Evolutionary conservation across 53 echinoderm and acorn worm genomes (phyloP).

Genomic region (Echinometra lucunter): DNA sequence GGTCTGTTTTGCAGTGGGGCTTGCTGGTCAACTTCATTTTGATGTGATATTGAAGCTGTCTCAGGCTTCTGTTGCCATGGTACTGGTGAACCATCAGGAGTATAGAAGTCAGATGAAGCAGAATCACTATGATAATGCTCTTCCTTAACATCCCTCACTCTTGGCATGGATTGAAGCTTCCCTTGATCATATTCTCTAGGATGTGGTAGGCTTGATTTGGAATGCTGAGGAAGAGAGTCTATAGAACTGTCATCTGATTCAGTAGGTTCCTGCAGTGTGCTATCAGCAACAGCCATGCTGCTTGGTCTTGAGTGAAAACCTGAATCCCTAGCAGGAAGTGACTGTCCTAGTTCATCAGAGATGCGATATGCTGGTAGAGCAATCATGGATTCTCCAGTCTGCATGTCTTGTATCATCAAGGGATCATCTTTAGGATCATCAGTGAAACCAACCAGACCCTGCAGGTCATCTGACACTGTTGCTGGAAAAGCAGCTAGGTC

Average conservation of each 20-base stretch:
- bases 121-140: conserved; percentile 70
- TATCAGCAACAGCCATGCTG: conserved; percentile 18
- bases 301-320: conserved; percentile 66
- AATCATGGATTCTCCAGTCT: conserved; percentile 79
- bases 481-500: conserved; percentile 78
- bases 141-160: conserved; percentile 26
- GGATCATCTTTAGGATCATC: conserved; percentile 75
- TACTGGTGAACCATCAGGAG: conserved; percentile 84
- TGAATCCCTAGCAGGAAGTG: conserved; percentile 63
- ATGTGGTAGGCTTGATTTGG: conserved; percentile 23
- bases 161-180: background rate
- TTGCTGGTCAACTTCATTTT: conserved; percentile 54
- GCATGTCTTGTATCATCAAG: conserved; percentile 77
- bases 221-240: conserved; percentile 50
- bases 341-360: conserved; percentile 50
- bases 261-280: background rate
- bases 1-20: conserved; percentile 13
- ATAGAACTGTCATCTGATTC: conserved; percentile 65
- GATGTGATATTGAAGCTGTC: background rate
- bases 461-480: conserved; percentile 73
- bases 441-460: conserved; percentile 73
- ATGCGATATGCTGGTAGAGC: conserved; percentile 69
- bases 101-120: conserved; percentile 84
- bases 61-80: conserved; percentile 45
- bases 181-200: background rate